Evolutionary conservation across 53 echinoderm and acorn worm genomes (phyloP).

Genomic region (Temnopleurus reevesii): DNA sequence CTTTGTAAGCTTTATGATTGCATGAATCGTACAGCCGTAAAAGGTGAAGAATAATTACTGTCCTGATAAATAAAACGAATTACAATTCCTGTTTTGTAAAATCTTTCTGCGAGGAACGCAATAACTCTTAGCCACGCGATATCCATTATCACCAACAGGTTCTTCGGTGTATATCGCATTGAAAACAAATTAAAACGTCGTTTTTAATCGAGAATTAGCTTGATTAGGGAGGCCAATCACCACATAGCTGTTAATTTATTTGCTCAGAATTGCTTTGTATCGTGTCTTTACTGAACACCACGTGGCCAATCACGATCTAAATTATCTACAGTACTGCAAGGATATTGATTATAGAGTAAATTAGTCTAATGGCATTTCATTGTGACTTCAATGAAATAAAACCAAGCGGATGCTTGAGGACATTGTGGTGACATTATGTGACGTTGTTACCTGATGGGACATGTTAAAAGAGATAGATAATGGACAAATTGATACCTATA

Average conservation of each 20-base stretch:
- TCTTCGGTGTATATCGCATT: not conserved
- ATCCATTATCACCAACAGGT: not conserved
- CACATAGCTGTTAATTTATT: not conserved
- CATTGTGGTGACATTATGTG: too few relatives aligned
- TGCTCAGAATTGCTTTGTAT: not conserved
- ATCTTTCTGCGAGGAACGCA: too few relatives aligned
- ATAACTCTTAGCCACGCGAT: too few relatives aligned
- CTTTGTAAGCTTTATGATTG: too few relatives aligned
- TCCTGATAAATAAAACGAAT: too few relatives aligned
- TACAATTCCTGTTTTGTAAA: too few relatives aligned
- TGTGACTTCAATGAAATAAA: too few relatives aligned
- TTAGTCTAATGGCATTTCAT: not conserved
- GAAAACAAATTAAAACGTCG: not conserved
- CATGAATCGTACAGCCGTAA: too few relatives aligned
- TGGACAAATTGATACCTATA: too few relatives aligned
- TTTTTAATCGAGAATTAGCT: not conserved
- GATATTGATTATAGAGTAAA: not conserved
- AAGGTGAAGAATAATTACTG: too few relatives aligned
- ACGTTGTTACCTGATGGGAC: too few relatives aligned
- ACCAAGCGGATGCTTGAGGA: too few relatives aligned
- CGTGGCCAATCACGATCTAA: not conserved
- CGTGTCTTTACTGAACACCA: not conserved
- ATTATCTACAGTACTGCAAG: not conserved
- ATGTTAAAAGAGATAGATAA: not conserved
- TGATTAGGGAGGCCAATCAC: not conserved